Evolutionary conservation across 2,113 vertebrate genomes (phyloP).

Genomic region (Turnix velox): DNA sequence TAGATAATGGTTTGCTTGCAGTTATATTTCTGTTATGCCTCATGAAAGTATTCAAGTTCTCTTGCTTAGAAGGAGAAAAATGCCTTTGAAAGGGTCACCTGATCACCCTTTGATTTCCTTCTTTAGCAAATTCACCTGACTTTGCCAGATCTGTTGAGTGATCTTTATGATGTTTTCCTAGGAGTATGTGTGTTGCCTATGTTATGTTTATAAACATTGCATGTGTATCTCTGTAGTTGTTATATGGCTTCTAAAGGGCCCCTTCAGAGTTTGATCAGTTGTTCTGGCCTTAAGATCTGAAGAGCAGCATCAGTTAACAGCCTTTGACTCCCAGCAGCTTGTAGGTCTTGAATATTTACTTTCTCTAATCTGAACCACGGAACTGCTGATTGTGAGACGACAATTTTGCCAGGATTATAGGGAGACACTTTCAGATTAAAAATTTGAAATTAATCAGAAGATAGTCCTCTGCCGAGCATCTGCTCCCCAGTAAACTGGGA

Average conservation of each 20-base stretch:
- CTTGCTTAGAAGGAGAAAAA: constrained; percentile 9
- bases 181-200: background rate
- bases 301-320: background rate
- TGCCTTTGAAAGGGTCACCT: constrained; percentile 2
- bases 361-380: background rate
- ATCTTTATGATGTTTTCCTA: constrained; percentile 17
- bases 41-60: background rate
- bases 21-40: background rate
- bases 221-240: background rate
- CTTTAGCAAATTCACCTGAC: background rate
- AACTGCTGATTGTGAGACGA: background rate
- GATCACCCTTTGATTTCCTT: background rate
- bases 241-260: background rate
- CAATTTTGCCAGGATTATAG: background rate
- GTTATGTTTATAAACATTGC: background rate
- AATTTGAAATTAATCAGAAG: background rate
- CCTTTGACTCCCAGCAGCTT: background rate
- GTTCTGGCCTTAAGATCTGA: constrained; percentile 15
- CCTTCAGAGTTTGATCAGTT: constrained; percentile 3
- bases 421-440: background rate
- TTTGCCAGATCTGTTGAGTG: constrained; percentile 5
- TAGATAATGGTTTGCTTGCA: background rate
- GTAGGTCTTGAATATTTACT: constrained; percentile 1
- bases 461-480: background rate
- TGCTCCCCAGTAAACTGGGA: background rate